Evolutionary conservation across 2,888 invertebrate species (phyloP), one percentile per base, ranked within the genome.

Genomic region (Phyto melanocephala): DNA sequence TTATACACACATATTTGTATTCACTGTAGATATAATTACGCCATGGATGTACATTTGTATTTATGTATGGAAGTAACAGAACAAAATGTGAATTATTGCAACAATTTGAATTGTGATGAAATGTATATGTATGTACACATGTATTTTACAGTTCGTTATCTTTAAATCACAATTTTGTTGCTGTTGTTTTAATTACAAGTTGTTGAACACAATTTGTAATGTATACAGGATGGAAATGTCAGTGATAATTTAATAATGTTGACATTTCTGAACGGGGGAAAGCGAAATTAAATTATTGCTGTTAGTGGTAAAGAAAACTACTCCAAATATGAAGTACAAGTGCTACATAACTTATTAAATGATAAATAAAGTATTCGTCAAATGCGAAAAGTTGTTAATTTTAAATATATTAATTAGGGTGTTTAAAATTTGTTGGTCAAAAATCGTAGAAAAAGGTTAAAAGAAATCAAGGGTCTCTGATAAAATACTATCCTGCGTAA

Each of bases 41-140:
- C n/a, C 20, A 17, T 11, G 37, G n/a, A 28, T 22, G 17, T 20
- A 13, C 7, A 58, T 17, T 1, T 40, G 37, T 24, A 50, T 22
- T 37, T 5, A 40, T 37, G 33, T 40, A n/a, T n/a, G n/a, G n/a
- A n/a, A n/a, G 28, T 20, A 68, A 22, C 50, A 62, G 52, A 65
- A 65, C 33, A 58, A 63, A 56, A 68, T 70, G 47, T 68, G 22
- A 75, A 35, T 79, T 80, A 63, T 68, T 62, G 40, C 63, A 42
- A 76, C 71, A 80, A 52, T 71, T 65, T 65, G 15, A 65, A 65
- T 37, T 20, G 58, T 76, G 72, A 74, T 74, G 74, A 77, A 63
- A 63, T 47, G 35, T 17, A 10, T 11, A 22, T n/a, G 15, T 42
- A 11, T 47, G 22, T 47, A 45, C 10, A 5, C 8, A 37, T 11